Evolutionary conservation across 2,797 vertebrate species (phyloP).

Genomic region (Microctenopoma steveboyesi): DNA sequence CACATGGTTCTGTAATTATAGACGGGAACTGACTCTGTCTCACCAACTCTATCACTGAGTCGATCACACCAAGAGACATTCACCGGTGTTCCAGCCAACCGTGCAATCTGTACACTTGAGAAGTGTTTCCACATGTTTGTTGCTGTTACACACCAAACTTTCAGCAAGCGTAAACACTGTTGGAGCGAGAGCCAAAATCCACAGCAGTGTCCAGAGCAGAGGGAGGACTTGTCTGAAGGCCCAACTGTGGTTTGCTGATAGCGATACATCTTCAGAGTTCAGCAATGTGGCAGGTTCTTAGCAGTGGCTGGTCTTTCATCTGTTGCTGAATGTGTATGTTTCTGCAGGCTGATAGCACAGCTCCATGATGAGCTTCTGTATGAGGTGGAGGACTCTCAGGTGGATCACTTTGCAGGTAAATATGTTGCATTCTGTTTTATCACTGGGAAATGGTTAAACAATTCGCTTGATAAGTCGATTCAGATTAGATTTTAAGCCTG

Average conservation of each 20-base stretch:
- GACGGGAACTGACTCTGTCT: conserved; percentile 4
- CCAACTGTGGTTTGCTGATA: neutral
- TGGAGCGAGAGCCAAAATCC: conserved; percentile 34
- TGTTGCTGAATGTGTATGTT: conserved; percentile 29
- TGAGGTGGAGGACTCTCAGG: conserved; percentile 90
- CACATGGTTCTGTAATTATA: neutral
- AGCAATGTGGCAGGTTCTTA: neutral
- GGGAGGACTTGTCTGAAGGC: neutral
- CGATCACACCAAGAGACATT: conserved; percentile 13
- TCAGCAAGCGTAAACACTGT: conserved; percentile 46
- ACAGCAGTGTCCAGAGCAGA: conserved; percentile 11
- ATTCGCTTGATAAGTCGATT: neutral
- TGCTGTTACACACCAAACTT: conserved; percentile 27
- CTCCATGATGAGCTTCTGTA: conserved; percentile 94
- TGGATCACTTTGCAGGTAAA: conserved; percentile 88
- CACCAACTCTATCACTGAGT: neutral
- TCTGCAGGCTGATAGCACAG: conserved; percentile 89
- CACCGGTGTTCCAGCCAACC: conserved; percentile 30
- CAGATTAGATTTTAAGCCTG: neutral
- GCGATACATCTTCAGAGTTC: neutral
- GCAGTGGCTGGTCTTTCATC: neutral
- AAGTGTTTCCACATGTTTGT: conserved; percentile 18
- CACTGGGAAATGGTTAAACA: neutral
- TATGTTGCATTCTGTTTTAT: neutral
- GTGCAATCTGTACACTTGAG: conserved; percentile 18